Evolutionary conservation across 2,797 vertebrate species (phyloP).

Genomic region (Danio albolineatus): DNA sequence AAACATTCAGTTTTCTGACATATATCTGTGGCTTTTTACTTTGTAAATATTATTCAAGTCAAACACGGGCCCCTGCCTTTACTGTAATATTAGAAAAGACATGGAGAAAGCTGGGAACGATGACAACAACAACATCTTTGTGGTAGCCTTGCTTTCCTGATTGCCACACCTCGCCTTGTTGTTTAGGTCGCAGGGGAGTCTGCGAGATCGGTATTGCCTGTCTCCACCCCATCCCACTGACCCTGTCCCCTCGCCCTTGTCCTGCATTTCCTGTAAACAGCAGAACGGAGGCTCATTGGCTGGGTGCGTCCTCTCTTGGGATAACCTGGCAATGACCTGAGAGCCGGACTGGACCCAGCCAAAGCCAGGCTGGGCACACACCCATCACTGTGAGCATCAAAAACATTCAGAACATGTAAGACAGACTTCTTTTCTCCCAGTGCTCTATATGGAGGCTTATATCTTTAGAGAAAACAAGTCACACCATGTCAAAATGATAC

Average conservation of each 20-base stretch:
- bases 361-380: slow-evolving; percentile 27
- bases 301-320: slow-evolving; percentile 88
- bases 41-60: slow-evolving; percentile 8
- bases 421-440: slow-evolving; percentile 8
- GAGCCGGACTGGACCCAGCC: slow-evolving; percentile 66
- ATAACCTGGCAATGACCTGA: slow-evolving; percentile 88
- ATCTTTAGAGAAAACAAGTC: too few species aligned
- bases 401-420: neutral
- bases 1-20: neutral
- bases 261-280: slow-evolving; percentile 98
- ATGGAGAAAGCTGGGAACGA: slow-evolving; percentile 52
- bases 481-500: too few species aligned
- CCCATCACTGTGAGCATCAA: slow-evolving; percentile 50
- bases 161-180: slow-evolving; percentile 76
- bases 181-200: slow-evolving; percentile 69
- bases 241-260: slow-evolving; percentile 74
- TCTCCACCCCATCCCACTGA: slow-evolving; percentile 69
- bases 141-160: slow-evolving; percentile 71
- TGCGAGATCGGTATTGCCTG: slow-evolving; percentile 67
- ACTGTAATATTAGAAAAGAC: slow-evolving; percentile 38
- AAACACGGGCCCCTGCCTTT: neutral
- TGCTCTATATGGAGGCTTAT: neutral
- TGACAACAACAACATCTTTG: slow-evolving; percentile 67
- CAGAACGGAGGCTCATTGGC: slow-evolving; percentile 76
- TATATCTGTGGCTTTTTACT: neutral